phyloP scores from a whole-genome alignment of 1,140 invertebrate species.

The Listronotus bonariensis region DNA sequence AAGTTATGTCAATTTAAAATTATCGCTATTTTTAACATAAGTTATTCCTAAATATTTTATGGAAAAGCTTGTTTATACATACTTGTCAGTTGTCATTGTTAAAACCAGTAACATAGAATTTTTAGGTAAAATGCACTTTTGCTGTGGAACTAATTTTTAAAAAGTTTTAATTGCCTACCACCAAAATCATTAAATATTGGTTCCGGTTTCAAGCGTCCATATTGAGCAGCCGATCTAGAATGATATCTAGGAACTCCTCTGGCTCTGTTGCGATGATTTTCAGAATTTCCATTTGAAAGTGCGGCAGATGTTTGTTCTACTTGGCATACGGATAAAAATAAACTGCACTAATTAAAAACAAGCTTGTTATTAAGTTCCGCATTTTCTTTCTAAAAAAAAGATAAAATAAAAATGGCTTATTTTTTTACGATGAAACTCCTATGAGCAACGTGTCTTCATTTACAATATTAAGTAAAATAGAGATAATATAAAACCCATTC shows the following conservation, averaged over 20 bases:
- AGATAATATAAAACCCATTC: too few relatives aligned
- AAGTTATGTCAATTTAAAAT: too few relatives aligned
- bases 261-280: slow-evolving; percentile 15
- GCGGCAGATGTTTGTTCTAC: neutral
- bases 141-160: too few relatives aligned
- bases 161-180: slow-evolving; percentile 19
- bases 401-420: neutral
- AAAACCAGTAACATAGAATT: too few relatives aligned
- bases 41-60: too few relatives aligned
- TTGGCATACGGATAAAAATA: neutral
- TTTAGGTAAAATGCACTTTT: too few relatives aligned
- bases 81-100: too few relatives aligned
- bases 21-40: too few relatives aligned
- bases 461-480: too few relatives aligned
- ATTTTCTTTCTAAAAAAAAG: slow-evolving; percentile 23
- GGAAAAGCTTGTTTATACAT: too few relatives aligned
- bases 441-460: too few relatives aligned
- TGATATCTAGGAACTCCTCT: slow-evolving; percentile 11
- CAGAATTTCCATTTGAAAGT: neutral
- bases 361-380: slow-evolving; percentile 17
- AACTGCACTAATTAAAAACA: slow-evolving; percentile 15
- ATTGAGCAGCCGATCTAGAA: slow-evolving; percentile 5
- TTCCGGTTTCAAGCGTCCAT: slow-evolving; percentile 27
- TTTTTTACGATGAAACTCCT: too few relatives aligned
- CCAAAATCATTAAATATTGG: slow-evolving; percentile 29